Evolutionary conservation across 1,140 invertebrate species (phyloP), one percentile per base, ranked within the genome.

Genomic region (Octopus sinensis): DNA sequence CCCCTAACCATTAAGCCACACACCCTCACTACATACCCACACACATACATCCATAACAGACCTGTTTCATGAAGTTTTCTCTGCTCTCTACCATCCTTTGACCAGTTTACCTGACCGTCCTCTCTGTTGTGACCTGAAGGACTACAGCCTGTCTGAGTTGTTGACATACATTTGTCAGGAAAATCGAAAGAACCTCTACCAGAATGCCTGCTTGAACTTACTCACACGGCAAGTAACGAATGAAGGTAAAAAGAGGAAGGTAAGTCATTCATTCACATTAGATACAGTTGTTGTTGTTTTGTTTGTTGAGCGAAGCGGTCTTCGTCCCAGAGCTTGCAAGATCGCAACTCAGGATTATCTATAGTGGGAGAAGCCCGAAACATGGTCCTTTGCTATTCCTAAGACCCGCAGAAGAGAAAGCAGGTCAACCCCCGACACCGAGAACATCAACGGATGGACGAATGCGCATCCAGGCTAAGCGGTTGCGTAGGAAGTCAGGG

Each of bases 161-260:
- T 30, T 80, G n/a, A 68, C 54, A 5, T 30, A 56, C 43, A 51
- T 80, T 5, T 68, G 79, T 52, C 52, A 68, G 79, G 79, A 80
- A 80, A 80, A 80, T 43, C 51, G 68, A 17, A 80, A 80, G 62
- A 80, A 68, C 71, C 43, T 52, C 54, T 80, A 54, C 6, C 17
- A n/a, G 43, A 71, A 80, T 52, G 68, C 54, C 30, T 51, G 30
- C 10, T 68, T 13, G 5, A 80, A 80, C 4, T 43, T 17, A n/a
- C 13, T 54, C 54, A 52, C 7, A 4, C 79, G 30, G 12, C n/a
- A 62, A 23, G 71, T 10, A 6, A 77, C 12, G 12, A 13, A 2
- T 3, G 62, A 12, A 1, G 12, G 62, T 12, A 12, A 12, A n/a
- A 68, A 68, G 62, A n/a, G 62, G 62, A 12, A 68, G 62, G 62